Percentiles rank a stretch among this genome's conserved stretches.
Conservation (phyloP, 1,140 invertebrate genomes). For the Zaprionus tsacasi region DNA sequence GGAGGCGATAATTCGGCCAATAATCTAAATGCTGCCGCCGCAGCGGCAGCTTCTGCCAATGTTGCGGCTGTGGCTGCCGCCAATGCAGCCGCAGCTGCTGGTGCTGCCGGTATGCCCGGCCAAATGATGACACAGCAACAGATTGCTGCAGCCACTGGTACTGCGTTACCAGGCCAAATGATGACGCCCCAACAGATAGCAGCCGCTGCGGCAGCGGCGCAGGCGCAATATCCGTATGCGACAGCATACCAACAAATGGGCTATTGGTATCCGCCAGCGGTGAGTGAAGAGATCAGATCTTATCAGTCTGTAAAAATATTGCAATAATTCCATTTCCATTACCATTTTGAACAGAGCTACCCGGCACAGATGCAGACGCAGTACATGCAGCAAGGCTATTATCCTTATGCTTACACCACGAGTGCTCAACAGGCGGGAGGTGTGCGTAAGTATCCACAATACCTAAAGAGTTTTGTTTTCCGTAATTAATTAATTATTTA, state of each 20-base stretch:
- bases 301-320: background rate
- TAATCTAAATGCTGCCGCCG: constrained; percentile 72
- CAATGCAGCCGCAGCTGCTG: constrained; percentile 69
- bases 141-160: constrained; percentile 73
- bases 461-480: constrained; percentile 9
- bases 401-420: constrained; percentile 84
- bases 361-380: constrained; percentile 87
- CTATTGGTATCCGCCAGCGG: constrained; percentile 90
- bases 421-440: constrained; percentile 84
- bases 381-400: constrained; percentile 88
- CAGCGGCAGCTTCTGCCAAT: constrained; percentile 71
- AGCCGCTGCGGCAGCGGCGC: constrained; percentile 78
- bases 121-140: constrained; percentile 80
- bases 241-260: constrained; percentile 89
- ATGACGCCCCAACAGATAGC: constrained; percentile 74
- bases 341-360: constrained; percentile 64
- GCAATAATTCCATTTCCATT: constrained; percentile 18
- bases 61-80: constrained; percentile 75
- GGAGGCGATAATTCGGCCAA: constrained; percentile 80
- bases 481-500: constrained; percentile 21
- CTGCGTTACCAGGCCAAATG: constrained; percentile 77
- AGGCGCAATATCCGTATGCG: constrained; percentile 87
- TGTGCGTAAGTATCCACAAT: constrained; percentile 55
- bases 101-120: constrained; percentile 69
- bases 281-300: constrained; percentile 45